Evolutionary conservation across 2,797 vertebrate genomes (phyloP).

Genomic region (Siniperca scherzeri): DNA sequence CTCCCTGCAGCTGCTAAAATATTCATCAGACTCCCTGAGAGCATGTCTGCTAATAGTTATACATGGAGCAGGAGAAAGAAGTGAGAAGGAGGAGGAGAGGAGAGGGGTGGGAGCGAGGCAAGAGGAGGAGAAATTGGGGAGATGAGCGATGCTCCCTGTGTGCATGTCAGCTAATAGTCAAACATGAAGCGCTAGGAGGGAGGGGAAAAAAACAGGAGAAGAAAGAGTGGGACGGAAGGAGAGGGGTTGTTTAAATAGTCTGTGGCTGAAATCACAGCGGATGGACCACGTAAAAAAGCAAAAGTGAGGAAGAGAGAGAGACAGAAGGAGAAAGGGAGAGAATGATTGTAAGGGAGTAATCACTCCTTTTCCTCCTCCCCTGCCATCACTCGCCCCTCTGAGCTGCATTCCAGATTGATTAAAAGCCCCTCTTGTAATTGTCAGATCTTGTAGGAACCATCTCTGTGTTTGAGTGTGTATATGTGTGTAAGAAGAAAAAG

Average conservation of each 20-base stretch:
- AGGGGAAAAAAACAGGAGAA: constrained; percentile 54
- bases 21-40: constrained; percentile 93
- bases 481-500: constrained; percentile 14
- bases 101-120: constrained; percentile 78
- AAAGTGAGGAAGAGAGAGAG: constrained; percentile 67
- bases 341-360: constrained; percentile 78
- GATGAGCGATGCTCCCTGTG: constrained; percentile 92
- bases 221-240: constrained; percentile 49
- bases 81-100: constrained; percentile 80
- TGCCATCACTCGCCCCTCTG: constrained; percentile 70
- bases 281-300: constrained; percentile 60
- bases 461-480: constrained; percentile 54
- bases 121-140: constrained; percentile 90
- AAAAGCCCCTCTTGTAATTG: constrained; percentile 85
- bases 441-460: constrained; percentile 79
- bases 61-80: constrained; percentile 80
- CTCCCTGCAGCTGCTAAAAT: constrained; percentile 91
- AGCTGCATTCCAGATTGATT: constrained; percentile 82
- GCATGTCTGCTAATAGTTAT: constrained; percentile 91
- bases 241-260: constrained; percentile 70
- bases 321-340: constrained; percentile 56
- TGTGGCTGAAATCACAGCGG: constrained; percentile 58
- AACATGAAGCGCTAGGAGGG: constrained; percentile 80
- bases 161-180: constrained; percentile 94
- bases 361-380: constrained; percentile 70